Evolutionary conservation across 2,888 invertebrate species (phyloP).

Genomic region (Drosophila paramelanica): DNA sequence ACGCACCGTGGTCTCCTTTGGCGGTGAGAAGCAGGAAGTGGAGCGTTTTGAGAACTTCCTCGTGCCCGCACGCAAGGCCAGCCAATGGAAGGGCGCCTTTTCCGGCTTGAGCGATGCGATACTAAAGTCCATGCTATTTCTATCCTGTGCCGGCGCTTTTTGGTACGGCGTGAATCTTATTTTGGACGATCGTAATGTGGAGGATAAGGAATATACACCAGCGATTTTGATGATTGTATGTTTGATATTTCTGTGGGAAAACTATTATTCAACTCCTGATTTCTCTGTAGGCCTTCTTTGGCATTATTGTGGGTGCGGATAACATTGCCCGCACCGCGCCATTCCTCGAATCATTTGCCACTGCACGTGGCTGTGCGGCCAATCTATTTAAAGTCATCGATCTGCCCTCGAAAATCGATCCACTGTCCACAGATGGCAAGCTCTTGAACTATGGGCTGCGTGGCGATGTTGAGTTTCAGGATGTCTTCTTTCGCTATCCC

Average conservation of each 20-base stretch:
- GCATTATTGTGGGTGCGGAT: conserved; percentile 91
- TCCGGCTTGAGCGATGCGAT: conserved; percentile 90
- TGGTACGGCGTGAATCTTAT: conserved; percentile 93
- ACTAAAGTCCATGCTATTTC: conserved; percentile 90
- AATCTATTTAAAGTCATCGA: conserved; percentile 92
- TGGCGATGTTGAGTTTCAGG: conserved; percentile 89
- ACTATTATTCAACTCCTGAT: neutral
- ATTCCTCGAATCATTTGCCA: conserved; percentile 90
- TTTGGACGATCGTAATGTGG: conserved; percentile 87
- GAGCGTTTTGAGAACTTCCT: conserved; percentile 87
- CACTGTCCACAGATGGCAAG: conserved; percentile 88
- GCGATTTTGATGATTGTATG: conserved; percentile 90
- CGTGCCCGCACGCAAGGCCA: conserved; percentile 88
- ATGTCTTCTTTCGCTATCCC: conserved; percentile 92
- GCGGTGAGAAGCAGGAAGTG: conserved; percentile 91
- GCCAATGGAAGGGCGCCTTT: conserved; percentile 88
- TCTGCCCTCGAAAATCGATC: conserved; percentile 90
- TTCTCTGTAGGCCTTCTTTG: conserved; percentile 87
- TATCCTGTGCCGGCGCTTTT: conserved; percentile 91
- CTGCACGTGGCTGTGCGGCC: conserved; percentile 90
- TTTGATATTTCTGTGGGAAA: conserved; percentile 21
- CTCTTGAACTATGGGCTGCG: conserved; percentile 86
- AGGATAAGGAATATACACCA: conserved; percentile 88
- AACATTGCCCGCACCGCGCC: conserved; percentile 91
- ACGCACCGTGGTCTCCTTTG: conserved; percentile 92